Evolutionary conservation across 2,113 vertebrate genomes (phyloP).

Genomic region (Uria aalge): DNA sequence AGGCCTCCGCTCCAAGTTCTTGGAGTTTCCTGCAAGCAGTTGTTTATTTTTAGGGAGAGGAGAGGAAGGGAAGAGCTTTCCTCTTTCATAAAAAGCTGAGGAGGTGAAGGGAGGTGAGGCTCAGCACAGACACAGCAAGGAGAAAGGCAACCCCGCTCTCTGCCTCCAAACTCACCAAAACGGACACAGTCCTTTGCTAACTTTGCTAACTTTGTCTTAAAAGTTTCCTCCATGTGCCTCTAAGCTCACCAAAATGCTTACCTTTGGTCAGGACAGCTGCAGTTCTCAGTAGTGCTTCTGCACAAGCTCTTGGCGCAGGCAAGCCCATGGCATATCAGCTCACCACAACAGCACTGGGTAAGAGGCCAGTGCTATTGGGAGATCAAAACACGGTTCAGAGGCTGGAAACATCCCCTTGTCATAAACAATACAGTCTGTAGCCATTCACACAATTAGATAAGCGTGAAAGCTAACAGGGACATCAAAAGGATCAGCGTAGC

Average conservation of each 20-base stretch:
- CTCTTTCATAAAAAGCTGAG: background rate
- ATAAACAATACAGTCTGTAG: background rate
- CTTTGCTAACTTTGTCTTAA: background rate
- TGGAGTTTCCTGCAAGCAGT: background rate
- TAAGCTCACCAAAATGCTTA: background rate
- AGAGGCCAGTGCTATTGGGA: background rate
- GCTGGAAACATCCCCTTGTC: background rate
- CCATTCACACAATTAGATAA: background rate
- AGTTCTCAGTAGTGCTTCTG: background rate
- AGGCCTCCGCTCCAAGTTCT: background rate
- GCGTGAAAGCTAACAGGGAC: background rate
- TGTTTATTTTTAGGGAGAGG: background rate
- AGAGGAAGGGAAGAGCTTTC: background rate
- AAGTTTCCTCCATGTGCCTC: background rate
- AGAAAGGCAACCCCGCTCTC: background rate
- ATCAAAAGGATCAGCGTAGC: background rate
- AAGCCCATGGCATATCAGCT: fast-evolving
- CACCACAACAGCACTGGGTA: background rate
- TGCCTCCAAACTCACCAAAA: background rate
- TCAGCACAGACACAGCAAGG: background rate
- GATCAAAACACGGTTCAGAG: background rate
- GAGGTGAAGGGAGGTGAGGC: background rate
- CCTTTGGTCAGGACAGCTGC: background rate
- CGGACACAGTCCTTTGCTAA: background rate
- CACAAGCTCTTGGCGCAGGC: background rate